Conservation (phyloP, 2,888 invertebrate species). For the Agrilus cyanescens region DNA sequence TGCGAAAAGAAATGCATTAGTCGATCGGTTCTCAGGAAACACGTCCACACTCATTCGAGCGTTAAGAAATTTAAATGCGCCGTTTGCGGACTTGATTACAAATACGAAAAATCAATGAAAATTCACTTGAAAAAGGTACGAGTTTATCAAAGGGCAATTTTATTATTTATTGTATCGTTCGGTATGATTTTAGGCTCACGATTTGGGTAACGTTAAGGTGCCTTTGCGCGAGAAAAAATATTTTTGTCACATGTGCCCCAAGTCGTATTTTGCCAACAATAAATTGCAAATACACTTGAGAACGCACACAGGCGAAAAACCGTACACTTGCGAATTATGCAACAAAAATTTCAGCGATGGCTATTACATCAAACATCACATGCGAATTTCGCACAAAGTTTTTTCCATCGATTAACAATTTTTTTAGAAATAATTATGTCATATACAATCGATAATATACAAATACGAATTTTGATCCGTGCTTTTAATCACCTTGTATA, state of each 20-base stretch:
- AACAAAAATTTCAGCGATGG: conserved; percentile 36
- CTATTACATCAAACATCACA: conserved; percentile 41
- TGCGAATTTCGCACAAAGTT: conserved; percentile 41
- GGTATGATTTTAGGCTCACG: conserved; percentile 24
- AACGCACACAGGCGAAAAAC: conserved; percentile 26
- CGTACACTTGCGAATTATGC: conserved; percentile 26
- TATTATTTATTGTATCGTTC: too few relatives aligned
- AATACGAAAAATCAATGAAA: conserved; percentile 37
- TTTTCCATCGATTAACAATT: neutral
- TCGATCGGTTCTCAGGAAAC: conserved; percentile 24
- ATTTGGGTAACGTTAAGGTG: conserved; percentile 36
- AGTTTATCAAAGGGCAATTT: too few relatives aligned
- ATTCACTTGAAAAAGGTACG: conserved; percentile 39
- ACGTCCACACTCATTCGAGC: conserved; percentile 27
- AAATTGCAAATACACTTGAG: conserved; percentile 28
- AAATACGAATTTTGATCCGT: too few relatives aligned
- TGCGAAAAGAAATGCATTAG: conserved; percentile 27
- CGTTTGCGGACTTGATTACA: conserved; percentile 42
- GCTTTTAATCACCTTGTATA: too few relatives aligned
- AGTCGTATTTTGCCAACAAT: conserved; percentile 26
- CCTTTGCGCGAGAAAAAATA: conserved; percentile 39
- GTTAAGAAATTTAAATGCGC: conserved; percentile 32
- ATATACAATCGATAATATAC: neutral
- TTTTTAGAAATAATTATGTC: neutral
- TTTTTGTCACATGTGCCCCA: conserved; percentile 26